Base-by-base conservation (phyloP, 1,140 invertebrate genomes). In the Drosophila insularis region DNA sequence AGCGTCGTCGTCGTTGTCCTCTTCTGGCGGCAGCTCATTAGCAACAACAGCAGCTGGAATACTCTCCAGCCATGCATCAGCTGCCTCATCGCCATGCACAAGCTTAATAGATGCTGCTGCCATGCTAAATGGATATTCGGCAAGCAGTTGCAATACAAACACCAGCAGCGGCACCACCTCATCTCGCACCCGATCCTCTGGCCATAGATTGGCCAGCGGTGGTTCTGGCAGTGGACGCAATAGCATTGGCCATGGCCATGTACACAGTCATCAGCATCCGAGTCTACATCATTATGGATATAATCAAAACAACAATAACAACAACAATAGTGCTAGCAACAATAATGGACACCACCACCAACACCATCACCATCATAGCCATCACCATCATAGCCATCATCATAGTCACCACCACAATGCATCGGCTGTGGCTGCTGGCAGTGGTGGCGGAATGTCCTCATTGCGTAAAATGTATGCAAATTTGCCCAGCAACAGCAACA, bases 231-330 rank as follows among this genome's bases (percentile, higher is more conserved):
- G 37, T 27, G 62, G 43, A 10, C 31, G 35, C 13, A 50, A 19
- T 21, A 74, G 71, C 37, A 77, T 87, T 21, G 76, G 84, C 21
- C 74, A 85, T 31, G 76, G 81, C 0, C 81, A 89, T 54, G 84
- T 89, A 35, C 89, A 90, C 19, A 89, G 85, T 43, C 89, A 90
- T 55, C 89, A 90, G 62, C 89, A 90, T 65, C 81, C 81, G 55
- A 86, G 84, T 60, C 39, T 87, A 65, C 84, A 82, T 37, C 68
- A 81, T 17, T 80, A 81, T 43, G 70, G 74, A 3, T 76, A 84
- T 14, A 39, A 80, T 11, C 81, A 82, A 71, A 78, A 31, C 58
- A 74, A 31, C 74, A 85, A 43, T 69, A 72, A 50, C 68, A 64
- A n/a, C 43, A 50, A 21, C 8, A 21, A 11, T 19, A 50, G 19